Evolutionary conservation across 2,797 vertebrate species (phyloP).

Genomic region (Malurus leucopterus): DNA sequence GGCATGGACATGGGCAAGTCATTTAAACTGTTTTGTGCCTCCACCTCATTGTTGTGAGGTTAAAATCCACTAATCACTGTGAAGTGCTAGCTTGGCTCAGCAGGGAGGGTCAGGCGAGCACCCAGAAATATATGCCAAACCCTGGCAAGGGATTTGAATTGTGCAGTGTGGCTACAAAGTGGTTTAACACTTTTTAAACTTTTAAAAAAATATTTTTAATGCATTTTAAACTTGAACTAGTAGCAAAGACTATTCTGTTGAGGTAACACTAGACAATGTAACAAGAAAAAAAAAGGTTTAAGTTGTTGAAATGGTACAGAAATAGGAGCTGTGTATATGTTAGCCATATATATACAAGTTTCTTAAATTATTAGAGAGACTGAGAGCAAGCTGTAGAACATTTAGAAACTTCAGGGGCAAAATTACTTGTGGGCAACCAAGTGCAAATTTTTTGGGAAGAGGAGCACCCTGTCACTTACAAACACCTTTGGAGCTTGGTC

Average conservation of each 20-base stretch:
- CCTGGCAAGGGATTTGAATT: background rate
- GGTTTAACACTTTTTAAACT: background rate
- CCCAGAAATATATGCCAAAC: background rate
- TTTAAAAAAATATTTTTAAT: background rate
- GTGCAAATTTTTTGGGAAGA: background rate
- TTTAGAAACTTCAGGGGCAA: background rate
- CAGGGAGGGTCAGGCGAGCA: background rate
- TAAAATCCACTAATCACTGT: slow-evolving; percentile 11
- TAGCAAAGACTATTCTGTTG: background rate
- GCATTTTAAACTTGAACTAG: background rate
- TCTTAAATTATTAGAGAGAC: background rate
- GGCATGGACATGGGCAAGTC: background rate
- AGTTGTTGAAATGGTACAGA: background rate
- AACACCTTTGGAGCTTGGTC: background rate
- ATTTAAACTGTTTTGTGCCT: background rate
- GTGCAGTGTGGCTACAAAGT: background rate
- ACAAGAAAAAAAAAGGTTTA: background rate
- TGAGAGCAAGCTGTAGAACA: background rate
- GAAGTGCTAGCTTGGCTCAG: background rate
- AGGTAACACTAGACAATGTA: background rate
- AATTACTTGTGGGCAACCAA: background rate
- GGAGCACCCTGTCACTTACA: background rate
- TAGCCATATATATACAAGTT: background rate
- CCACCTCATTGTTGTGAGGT: background rate
- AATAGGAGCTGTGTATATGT: background rate